These are phyloP conservation scores for Thalpophila matura DNA, from an alignment of 2,888 invertebrate genomes.

Conservation along the genomic window DNA sequence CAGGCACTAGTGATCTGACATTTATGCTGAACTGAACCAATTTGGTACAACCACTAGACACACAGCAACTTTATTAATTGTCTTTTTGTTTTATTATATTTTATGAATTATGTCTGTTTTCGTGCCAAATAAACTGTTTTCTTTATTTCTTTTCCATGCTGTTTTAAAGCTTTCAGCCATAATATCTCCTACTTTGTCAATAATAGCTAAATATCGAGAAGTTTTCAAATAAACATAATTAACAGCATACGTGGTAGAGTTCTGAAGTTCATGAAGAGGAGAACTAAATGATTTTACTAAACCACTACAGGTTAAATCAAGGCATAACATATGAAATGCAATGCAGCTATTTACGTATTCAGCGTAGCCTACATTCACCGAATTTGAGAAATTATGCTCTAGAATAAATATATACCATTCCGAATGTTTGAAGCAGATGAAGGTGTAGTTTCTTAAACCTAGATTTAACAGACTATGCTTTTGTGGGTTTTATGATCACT, in stretches of 20 bases:
- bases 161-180: too few species aligned
- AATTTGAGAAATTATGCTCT: conserved; percentile 35
- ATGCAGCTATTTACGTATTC: conserved; percentile 38
- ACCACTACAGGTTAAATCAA: not conserved
- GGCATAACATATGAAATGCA: not conserved
- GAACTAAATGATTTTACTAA: not conserved
- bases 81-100: too few species aligned
- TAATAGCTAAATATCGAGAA: too few species aligned
- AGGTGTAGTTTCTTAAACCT: conserved; percentile 14
- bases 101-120: too few species aligned
- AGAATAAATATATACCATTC: conserved; percentile 34
- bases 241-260: not conserved
- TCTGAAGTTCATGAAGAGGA: not conserved
- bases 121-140: too few species aligned
- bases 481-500: conserved; percentile 39
- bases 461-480: conserved; percentile 27
- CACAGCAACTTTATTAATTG: too few species aligned
- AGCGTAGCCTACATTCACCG: conserved; percentile 12
- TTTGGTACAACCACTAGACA: too few species aligned
- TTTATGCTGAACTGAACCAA: too few species aligned
- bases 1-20: too few species aligned
- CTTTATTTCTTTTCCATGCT: too few species aligned
- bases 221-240: too few species aligned
- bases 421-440: conserved; percentile 19
- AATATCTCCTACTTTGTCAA: too few species aligned